A percentile compares a stretch with the other conserved stretches of the same genome.
Evolutionary conservation across 1,140 invertebrate genomes (phyloP).

Genomic region (Manduca sexta): DNA sequence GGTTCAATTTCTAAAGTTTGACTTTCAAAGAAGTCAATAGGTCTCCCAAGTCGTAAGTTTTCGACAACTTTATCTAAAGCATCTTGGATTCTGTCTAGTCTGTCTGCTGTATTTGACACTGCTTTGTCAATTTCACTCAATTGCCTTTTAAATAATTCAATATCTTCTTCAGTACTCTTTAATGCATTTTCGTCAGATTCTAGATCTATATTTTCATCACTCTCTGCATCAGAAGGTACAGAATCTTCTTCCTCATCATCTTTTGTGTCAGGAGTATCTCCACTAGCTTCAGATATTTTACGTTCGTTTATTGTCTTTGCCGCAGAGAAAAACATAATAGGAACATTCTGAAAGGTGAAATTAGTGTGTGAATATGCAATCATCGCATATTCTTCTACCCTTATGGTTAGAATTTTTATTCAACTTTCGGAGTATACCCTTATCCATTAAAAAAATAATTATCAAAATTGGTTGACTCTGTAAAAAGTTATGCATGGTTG

Average conservation of each 20-base stretch:
- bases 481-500: no score
- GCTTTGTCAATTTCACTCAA: constrained; percentile 43
- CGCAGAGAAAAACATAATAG: constrained; percentile 66
- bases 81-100: constrained; percentile 65
- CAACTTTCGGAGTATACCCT: no score
- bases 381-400: no score
- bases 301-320: constrained; percentile 72
- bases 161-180: constrained; percentile 59
- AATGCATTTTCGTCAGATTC: constrained; percentile 40
- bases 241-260: constrained; percentile 26
- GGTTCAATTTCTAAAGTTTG: constrained; percentile 7
- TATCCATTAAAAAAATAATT: no score
- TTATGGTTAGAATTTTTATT: no score
- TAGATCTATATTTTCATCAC: constrained; percentile 16
- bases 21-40: constrained; percentile 36
- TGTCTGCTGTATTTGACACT: constrained; percentile 69
- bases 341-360: constrained; percentile 54
- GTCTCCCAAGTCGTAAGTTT: constrained; percentile 42
- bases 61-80: constrained; percentile 66
- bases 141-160: constrained; percentile 59
- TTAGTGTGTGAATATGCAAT: no score
- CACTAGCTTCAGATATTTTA: constrained; percentile 53
- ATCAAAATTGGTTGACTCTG: no score
- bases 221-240: constrained; percentile 10
- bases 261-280: constrained; percentile 16